Evolutionary conservation across 2,888 invertebrate species (phyloP).

Genomic region (Spisula subtruncata): DNA sequence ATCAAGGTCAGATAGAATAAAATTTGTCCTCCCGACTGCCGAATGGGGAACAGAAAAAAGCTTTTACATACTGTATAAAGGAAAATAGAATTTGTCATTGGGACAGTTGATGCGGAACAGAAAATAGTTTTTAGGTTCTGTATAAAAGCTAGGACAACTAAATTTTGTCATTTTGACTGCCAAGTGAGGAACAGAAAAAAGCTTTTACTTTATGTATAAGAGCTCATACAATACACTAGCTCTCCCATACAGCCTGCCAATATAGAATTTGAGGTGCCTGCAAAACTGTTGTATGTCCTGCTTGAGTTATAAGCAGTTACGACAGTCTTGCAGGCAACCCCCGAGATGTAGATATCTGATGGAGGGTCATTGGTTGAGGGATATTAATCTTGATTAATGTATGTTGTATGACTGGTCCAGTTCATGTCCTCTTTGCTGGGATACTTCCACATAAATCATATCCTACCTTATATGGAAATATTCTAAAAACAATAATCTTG

Average conservation of each 20-base stretch:
- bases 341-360: background rate
- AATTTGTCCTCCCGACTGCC: background rate
- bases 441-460: background rate
- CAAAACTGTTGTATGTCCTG: no score
- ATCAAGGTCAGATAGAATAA: background rate
- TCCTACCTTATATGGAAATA: background rate
- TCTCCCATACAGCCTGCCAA: background rate
- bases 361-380: background rate
- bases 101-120: no score
- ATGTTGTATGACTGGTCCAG: background rate
- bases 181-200: background rate
- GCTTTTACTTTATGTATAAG: background rate
- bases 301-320: no score
- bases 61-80: background rate
- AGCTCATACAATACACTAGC: background rate
- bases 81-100: no score
- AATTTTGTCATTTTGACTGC: background rate
- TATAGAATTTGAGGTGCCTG: no score
- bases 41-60: background rate
- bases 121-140: no score
- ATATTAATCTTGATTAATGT: conserved; percentile 20
- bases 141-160: no score
- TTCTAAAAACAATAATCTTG: background rate
- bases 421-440: background rate
- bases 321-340: no score